Evolutionary conservation across 2,888 invertebrate genomes (phyloP).

Genomic region (Agrotis ipsilon): DNA sequence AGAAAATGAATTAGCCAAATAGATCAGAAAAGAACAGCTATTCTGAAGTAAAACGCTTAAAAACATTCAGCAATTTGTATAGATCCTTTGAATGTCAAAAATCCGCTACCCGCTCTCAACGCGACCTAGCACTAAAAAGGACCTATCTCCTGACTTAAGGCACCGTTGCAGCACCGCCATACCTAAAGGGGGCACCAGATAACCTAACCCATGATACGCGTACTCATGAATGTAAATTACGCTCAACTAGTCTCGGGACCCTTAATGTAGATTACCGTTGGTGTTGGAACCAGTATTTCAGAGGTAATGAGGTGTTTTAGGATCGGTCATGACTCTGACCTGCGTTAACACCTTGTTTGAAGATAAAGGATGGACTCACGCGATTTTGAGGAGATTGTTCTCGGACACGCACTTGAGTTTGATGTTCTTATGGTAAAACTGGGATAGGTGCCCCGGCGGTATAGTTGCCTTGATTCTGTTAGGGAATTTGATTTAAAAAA

Average conservation of each 20-base stretch:
- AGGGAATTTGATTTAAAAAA: no score
- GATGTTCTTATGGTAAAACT: no score
- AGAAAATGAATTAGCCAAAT: no score
- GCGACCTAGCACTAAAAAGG: conserved; percentile 15
- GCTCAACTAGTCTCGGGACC: conserved; percentile 49
- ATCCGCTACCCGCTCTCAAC: background rate
- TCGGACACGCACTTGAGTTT: conserved; percentile 46
- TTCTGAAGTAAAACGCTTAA: no score
- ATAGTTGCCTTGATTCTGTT: no score
- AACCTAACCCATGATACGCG: conserved; percentile 76
- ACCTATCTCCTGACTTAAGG: conserved; percentile 61
- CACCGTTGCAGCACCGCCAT: conserved; percentile 72
- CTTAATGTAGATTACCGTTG: conserved; percentile 66
- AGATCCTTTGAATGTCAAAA: background rate
- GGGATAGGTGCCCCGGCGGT: no score
- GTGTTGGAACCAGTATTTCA: conserved; percentile 57
- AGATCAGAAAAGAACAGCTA: no score
- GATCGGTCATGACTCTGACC: conserved; percentile 64
- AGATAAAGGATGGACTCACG: conserved; percentile 61
- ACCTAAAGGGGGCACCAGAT: conserved; percentile 80
- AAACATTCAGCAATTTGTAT: no score
- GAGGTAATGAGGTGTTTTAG: conserved; percentile 63
- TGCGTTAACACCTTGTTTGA: conserved; percentile 62
- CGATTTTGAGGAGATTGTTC: conserved; percentile 50
- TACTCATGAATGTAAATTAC: conserved; percentile 78